Conservation (phyloP, 2,888 invertebrate genomes). For the Melieria omissa region DNA sequence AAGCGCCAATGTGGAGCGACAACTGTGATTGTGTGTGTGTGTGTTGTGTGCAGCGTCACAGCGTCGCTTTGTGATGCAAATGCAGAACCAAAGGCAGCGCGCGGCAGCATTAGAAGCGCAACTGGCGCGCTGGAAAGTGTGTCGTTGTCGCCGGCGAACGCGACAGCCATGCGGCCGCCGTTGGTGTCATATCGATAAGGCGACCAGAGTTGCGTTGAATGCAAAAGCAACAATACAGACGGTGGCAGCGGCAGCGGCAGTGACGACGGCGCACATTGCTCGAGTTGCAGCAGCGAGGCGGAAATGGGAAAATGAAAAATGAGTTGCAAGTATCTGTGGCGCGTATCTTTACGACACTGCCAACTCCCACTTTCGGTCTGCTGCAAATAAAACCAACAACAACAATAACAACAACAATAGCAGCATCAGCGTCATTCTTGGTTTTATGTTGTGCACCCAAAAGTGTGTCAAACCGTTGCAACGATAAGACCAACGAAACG, state of each 20-base stretch:
- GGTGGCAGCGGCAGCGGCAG: slow-evolving; percentile 2
- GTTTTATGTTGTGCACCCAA: background rate
- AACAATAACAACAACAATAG: background rate
- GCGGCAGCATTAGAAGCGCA: slow-evolving; percentile 19
- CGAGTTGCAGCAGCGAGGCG: background rate
- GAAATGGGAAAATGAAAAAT: slow-evolving; percentile 29
- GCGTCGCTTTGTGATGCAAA: slow-evolving; percentile 27
- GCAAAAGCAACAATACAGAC: slow-evolving; percentile 2
- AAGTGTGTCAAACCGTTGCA: background rate
- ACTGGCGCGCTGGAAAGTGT: slow-evolving; percentile 22
- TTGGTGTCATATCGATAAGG: slow-evolving; percentile 20
- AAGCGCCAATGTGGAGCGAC: no score
- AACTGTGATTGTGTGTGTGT: background rate
- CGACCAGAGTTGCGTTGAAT: slow-evolving; percentile 6
- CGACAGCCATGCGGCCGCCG: background rate
- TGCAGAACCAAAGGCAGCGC: slow-evolving; percentile 8
- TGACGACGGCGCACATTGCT: background rate
- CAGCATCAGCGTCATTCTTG: background rate
- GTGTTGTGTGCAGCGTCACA: slow-evolving; percentile 13
- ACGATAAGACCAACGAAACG: slow-evolving; percentile 3
- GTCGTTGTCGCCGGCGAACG: slow-evolving; percentile 24
- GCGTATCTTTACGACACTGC: slow-evolving; percentile 18
- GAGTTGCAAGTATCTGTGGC: slow-evolving; percentile 20
- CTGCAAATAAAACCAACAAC: background rate
- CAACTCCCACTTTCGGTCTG: slow-evolving; percentile 29